Evolutionary conservation across 2,797 vertebrate species (phyloP), one percentile per base, ranked within the genome.

Genomic region (Alfaro cultratus): DNA sequence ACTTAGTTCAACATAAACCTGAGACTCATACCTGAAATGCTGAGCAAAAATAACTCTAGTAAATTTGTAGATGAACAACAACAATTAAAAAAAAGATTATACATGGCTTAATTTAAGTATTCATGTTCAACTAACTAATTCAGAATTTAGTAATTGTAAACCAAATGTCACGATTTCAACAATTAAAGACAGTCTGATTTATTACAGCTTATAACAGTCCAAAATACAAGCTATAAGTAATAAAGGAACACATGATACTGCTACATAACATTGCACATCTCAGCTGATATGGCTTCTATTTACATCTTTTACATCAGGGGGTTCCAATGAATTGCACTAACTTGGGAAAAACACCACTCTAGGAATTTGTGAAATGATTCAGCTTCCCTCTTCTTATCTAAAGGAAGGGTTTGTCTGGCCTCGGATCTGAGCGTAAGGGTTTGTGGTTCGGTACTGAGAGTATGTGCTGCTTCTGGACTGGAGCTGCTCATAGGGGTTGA

Each of bases 371-470:
- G 2, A 64, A 36, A 16, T 21, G 31, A 39, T 41, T 7, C 15
- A 0, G 36, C 43, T 86, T 67, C 76, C 80, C 16, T 88, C 16
- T 3, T 91, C 81, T 0, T 85, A 21, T 15, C 0, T 23, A 78
- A 73, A 94, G 85, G 84, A 72, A 0, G 86, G 64, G 79, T 94
- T 94, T 79, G 16, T 57, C 0, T 82, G 47, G 74, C 89, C 92
- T 71, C 78, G 78, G 41, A 26, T 88, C 16, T 83, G 73, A 36
- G 83, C 43, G 10, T 80, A 80, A 3, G 60, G 77, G 78, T 80
- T 75, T 12, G 21, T 4, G 10, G 23, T 15, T 80, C 18, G 43
- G 2, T 9, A 60, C 53, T 73, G 74, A 34, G 3, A 26, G 2
- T 88, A 87, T 0, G 76, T 79, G 75, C 81, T 88, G 73, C 0